Percentiles rank a stretch among this genome's conserved stretches.
Conservation (phyloP, 2,113 vertebrate species). For the Sardina pilchardus region DNA sequence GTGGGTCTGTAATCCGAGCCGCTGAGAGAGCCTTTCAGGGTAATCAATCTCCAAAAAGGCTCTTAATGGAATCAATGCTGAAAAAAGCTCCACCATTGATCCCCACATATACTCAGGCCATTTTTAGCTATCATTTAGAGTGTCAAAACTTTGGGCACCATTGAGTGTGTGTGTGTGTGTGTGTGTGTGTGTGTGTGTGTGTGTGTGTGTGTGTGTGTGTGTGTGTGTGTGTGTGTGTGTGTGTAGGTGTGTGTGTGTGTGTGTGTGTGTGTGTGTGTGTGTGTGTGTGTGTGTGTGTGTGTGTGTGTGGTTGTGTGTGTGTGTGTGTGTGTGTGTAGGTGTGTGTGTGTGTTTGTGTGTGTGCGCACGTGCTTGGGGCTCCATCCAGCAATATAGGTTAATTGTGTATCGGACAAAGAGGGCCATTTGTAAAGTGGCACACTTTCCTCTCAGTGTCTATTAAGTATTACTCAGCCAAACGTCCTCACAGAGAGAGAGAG, state of each 20-base stretch:
- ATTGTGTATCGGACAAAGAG: conserved; percentile 67
- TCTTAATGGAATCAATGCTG: conserved; percentile 78
- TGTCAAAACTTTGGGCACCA: conserved; percentile 61
- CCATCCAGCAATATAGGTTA: conserved; percentile 64
- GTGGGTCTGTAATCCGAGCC: conserved; percentile 65
- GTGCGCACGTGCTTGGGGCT: no score
- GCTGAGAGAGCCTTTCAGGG: conserved; percentile 66
- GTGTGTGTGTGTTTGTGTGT: no score
- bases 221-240: no score
- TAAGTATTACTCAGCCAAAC: conserved; percentile 28
- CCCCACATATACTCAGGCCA: conserved; percentile 60
- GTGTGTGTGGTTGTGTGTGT: no score
- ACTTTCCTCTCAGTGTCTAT: conserved; percentile 59
- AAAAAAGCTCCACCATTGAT: conserved; percentile 67
- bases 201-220: no score
- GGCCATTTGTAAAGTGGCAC: conserved; percentile 65
- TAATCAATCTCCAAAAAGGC: conserved; percentile 77
- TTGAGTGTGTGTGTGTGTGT: conserved; percentile 25
- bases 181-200: no score
- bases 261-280: no score
- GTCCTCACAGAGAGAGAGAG: not conserved
- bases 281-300: no score
- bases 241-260: no score
- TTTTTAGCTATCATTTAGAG: conserved; percentile 68
- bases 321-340: no score